Conservation (phyloP, 1,140 invertebrate genomes). For the Colletes latitarsis region DNA sequence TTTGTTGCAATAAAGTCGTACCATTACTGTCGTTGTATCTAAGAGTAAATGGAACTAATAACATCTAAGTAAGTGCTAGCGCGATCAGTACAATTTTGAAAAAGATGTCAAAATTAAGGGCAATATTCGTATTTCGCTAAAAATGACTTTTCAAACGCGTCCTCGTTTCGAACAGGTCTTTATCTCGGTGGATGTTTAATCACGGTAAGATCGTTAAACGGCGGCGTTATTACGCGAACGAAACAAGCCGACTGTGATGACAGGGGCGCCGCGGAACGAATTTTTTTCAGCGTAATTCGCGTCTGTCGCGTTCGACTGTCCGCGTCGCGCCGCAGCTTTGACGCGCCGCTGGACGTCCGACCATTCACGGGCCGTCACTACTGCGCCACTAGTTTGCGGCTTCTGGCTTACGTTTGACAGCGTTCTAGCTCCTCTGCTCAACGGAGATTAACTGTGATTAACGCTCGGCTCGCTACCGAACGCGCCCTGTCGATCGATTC, state of each 20-base stretch:
- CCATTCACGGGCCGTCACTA: constrained; percentile 49
- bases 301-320: background rate
- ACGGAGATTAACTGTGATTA: constrained; percentile 46
- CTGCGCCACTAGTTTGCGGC: constrained; percentile 20
- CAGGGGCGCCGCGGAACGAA: background rate
- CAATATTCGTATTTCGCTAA: too few relatives aligned
- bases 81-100: too few relatives aligned
- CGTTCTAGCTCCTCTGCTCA: constrained; percentile 32
- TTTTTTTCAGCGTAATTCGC: background rate
- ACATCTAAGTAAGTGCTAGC: too few relatives aligned
- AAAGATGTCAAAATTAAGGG: too few relatives aligned
- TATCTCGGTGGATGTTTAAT: constrained; percentile 11
- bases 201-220: constrained; percentile 3
- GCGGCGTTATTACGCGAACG: background rate
- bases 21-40: too few relatives aligned
- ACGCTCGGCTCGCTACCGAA: background rate
- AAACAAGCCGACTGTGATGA: background rate
- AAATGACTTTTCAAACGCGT: background rate
- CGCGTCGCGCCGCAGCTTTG: background rate
- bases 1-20: too few relatives aligned
- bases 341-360: constrained; percentile 30
- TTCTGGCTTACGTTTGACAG: constrained; percentile 43
- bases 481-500: background rate
- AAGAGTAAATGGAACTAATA: too few relatives aligned
- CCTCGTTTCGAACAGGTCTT: background rate